Evolutionary conservation across 2,888 invertebrate genomes (phyloP), one percentile per base, ranked within the genome.

Genomic region (Ochropleura plecta): DNA sequence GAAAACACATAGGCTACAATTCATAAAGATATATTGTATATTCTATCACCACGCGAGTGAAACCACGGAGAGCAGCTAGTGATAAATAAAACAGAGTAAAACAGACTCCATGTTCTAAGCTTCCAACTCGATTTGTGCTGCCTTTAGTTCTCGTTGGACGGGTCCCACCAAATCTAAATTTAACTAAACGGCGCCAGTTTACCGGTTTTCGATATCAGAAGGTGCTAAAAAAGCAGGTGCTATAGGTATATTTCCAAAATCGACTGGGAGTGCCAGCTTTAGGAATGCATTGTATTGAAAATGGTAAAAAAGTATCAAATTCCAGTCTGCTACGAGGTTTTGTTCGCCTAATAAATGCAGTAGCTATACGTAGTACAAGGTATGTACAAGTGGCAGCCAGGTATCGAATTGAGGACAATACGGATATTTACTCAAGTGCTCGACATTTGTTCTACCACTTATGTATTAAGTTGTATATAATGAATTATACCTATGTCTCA

Each of bases 341-440:
- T 57, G 10, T 70, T 40, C 55, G 63, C 48, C 40, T 69, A 70
- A 64, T 73, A 74, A 82, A 79, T 86, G 84, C 87, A 87, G 69
- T 76, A 70, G 53, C 42, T 10, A 72, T 72, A 59, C 68, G 57
- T 70, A 78, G 51, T 67, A 75, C 73, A 69, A 60, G 60, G 10
- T 20, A 53, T n/a, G 57, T 67, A 76, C 75, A 66, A 57, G 60
- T 60, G 63, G 65, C 18, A 64, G 51, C 66, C 75, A 74, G 79
- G 79, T 83, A 88, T 78, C 64, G 74, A 87, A 93, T 90, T 89
- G 92, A 90, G 91, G 88, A 93, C 93, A 91, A 90, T 92, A 91
- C 91, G 92, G 93, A 94, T 94, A 91, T 94, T 92, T 91, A 86
- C 79, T 85, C 94, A 94, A 93, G 86, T 94, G 94, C 63, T 85